Base-by-base conservation (phyloP, 2,888 invertebrate species). In the Sialis fuliginosa region DNA sequence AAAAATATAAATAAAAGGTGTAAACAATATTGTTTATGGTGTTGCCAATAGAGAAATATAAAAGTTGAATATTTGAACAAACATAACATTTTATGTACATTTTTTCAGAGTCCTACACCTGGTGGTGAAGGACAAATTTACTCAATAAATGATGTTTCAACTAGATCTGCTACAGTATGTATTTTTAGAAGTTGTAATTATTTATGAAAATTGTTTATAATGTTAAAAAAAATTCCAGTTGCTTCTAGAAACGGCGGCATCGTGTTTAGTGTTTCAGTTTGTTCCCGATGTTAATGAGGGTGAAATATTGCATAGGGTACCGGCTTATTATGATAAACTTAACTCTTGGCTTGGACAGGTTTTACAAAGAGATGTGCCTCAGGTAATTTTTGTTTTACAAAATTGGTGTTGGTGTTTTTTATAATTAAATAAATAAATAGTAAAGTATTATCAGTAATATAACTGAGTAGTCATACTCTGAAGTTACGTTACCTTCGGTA, bases 301-400 rank as follows among this genome's bases (percentile, higher is more conserved):
- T 8, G 62, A 64, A 49, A 65, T 66, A 1, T 64, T 67, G 31
- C 62, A 58, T 0, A 69, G 67, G 51, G 72, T 75, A 4, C 76
- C 65, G 8, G 75, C 80, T 0, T 88, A 90, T 63, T 88, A 83
- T 58, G 87, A 90, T 63, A 88, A 88, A 58, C 71, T 90, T 1
- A 90, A 90, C 66, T 85, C 87, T 0, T 90, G 89, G 93, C 68
- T 93, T 30, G 89, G 88, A 5, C 93, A 93, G 62, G 89, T 90
- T 42, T 64, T 93, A 47, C 87, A 89, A 58, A 69, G 88, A 48
- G 90, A 90, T 55, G 79, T 85, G 48, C 85, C 89, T 13, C 81
- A 80, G 70, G 78, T 79, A 57, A 58, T 39, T 33, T 42, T 50
- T 12, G n/a, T 12, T 12, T 22, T 32, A 45, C 37, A 8, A 22